These are phyloP conservation scores for Otis tarda DNA, from an alignment of 2,113 vertebrate species.

Conservation along the genomic window DNA sequence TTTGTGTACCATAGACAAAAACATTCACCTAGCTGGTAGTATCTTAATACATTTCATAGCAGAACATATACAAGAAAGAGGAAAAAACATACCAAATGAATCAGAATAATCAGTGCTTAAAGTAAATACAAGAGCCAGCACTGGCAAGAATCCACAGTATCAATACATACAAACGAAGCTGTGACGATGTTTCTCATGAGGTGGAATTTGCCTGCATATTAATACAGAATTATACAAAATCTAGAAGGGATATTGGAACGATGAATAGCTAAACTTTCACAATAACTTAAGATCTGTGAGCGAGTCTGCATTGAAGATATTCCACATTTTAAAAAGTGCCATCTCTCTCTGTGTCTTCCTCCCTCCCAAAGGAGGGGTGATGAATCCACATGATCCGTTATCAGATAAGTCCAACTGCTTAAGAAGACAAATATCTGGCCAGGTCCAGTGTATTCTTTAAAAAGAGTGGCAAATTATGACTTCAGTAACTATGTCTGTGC, in stretches of 20 bases:
- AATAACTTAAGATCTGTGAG: slow-evolving; percentile 68
- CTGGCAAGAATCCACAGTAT: slow-evolving; percentile 73
- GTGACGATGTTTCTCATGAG: slow-evolving; percentile 55
- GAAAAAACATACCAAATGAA: slow-evolving; percentile 65
- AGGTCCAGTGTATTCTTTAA: slow-evolving; percentile 82
- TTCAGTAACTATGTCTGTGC: slow-evolving; percentile 77
- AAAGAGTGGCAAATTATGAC: slow-evolving; percentile 73
- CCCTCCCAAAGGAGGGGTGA: neutral
- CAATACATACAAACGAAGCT: slow-evolving; percentile 70
- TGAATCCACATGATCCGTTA: slow-evolving; percentile 14
- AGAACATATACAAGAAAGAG: slow-evolving; percentile 66
- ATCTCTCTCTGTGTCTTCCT: slow-evolving; percentile 30
- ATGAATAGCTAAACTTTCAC: slow-evolving; percentile 65
- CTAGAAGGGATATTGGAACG: slow-evolving; percentile 63
- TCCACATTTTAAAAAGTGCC: slow-evolving; percentile 59
- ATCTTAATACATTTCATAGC: slow-evolving; percentile 68
- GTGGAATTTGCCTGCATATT: slow-evolving; percentile 63
- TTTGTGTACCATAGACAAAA: slow-evolving; percentile 62
- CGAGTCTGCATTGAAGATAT: slow-evolving; percentile 60
- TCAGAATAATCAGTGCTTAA: slow-evolving; percentile 74
- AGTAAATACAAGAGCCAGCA: slow-evolving; percentile 67
- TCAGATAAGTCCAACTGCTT: slow-evolving; percentile 33
- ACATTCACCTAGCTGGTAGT: slow-evolving; percentile 59
- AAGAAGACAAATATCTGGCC: slow-evolving; percentile 39
- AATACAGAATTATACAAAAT: slow-evolving; percentile 73